These are phyloP conservation scores for Cyclargus thomasi DNA, from an alignment of 1,140 invertebrate species.

Conservation along the genomic window DNA sequence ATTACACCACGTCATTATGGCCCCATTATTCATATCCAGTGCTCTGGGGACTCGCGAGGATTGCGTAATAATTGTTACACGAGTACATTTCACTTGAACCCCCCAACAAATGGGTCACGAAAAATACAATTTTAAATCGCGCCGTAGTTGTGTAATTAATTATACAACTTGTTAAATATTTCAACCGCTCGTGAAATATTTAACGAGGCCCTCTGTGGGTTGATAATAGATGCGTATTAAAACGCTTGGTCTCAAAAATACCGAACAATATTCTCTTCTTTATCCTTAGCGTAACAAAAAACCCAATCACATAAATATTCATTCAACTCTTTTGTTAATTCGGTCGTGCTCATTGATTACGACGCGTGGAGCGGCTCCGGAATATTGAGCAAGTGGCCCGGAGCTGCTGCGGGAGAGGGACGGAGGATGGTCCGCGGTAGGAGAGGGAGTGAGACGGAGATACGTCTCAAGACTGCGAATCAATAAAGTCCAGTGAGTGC, in stretches of 20 bases:
- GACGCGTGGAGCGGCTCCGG: slow-evolving; percentile 36
- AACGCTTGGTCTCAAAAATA: not conserved
- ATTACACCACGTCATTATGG: not conserved
- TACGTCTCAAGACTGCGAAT: slow-evolving; percentile 71
- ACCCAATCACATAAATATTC: not conserved
- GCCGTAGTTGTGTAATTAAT: not conserved
- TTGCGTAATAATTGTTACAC: not conserved
- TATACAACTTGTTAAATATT: not conserved
- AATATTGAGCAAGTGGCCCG: slow-evolving; percentile 68
- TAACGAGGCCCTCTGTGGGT: not conserved
- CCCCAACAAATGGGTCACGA: not conserved
- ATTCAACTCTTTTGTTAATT: slow-evolving; percentile 8
- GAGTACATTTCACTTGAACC: not conserved
- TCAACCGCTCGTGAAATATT: not conserved
- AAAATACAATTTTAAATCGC: slow-evolving; percentile 1
- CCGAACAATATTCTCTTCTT: not conserved
- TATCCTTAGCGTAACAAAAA: not conserved
- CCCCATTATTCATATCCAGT: slow-evolving; percentile 1
- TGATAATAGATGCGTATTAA: not conserved
- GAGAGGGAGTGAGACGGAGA: slow-evolving; percentile 49
- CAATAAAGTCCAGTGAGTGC: slow-evolving; percentile 73
- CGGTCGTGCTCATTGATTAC: slow-evolving; percentile 9
- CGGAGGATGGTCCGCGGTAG: slow-evolving; percentile 41
- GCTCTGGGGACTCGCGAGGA: not conserved
- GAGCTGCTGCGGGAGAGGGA: slow-evolving; percentile 32